Evolutionary conservation across 1,140 invertebrate species (phyloP).

Genomic region (Onthophagus taurus): DNA sequence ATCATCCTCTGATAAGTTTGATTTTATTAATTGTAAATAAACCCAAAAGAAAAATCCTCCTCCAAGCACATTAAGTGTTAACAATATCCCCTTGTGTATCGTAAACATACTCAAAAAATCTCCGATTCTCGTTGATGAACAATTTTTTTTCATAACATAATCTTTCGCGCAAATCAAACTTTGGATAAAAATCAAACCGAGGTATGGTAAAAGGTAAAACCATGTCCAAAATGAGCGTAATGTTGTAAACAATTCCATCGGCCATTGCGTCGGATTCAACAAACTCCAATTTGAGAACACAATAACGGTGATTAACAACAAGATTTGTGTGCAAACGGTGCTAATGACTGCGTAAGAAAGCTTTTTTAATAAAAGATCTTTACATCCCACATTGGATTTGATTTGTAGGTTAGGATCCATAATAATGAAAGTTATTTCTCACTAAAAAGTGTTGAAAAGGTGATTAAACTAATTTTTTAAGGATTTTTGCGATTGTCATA

Average conservation of each 20-base stretch:
- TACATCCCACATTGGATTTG: conserved; percentile 25
- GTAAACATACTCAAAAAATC: conserved; percentile 50
- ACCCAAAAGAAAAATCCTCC: conserved; percentile 51
- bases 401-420: conserved; percentile 8
- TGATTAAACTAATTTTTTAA: too few relatives aligned
- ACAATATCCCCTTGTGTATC: conserved; percentile 47
- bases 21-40: conserved; percentile 48
- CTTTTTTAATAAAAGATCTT: conserved; percentile 40
- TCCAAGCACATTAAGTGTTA: conserved; percentile 45
- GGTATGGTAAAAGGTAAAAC: conserved; percentile 44
- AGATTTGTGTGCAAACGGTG: conserved; percentile 42
- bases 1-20: conserved; percentile 33
- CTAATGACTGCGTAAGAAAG: conserved; percentile 40
- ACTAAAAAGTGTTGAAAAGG: too few relatives aligned
- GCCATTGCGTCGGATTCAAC: conserved; percentile 43
- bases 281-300: conserved; percentile 44
- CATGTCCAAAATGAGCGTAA: conserved; percentile 46
- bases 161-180: conserved; percentile 50
- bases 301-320: conserved; percentile 43
- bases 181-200: conserved; percentile 44
- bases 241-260: conserved; percentile 38
- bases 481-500: too few relatives aligned
- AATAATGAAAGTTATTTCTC: too few relatives aligned
- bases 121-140: conserved; percentile 50
- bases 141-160: conserved; percentile 42